Conservation (phyloP, 2,888 invertebrate species). For the Heteromurus nitidus region DNA sequence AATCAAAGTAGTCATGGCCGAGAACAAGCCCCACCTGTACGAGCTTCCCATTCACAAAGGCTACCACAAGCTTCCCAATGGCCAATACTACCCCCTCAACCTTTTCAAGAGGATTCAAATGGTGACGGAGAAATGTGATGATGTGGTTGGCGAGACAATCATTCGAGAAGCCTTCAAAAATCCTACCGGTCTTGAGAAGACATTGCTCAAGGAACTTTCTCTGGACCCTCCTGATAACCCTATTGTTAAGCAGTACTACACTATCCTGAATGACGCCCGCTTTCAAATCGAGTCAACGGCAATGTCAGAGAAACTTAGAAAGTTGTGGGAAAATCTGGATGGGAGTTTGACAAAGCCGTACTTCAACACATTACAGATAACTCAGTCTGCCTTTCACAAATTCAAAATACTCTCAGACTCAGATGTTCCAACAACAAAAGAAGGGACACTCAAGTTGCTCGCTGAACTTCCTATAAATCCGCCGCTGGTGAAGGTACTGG, state of each 20-base stretch:
- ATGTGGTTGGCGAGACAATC: not conserved
- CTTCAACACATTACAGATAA: slow-evolving; percentile 6
- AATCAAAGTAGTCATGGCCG: not conserved
- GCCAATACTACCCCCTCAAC: not conserved
- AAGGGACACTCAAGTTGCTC: not conserved
- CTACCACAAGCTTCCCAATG: not conserved
- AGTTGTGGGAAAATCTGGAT: not conserved
- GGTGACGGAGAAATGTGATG: slow-evolving; percentile 1
- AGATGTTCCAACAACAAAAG: not conserved
- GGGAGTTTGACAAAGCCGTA: not conserved
- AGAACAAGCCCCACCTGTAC: not conserved
- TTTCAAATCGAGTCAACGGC: not conserved
- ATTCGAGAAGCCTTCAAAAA: slow-evolving; percentile 9
- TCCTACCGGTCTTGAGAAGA: not conserved
- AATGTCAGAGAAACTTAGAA: not conserved
- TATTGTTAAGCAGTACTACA: not conserved
- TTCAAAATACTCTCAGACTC: not conserved
- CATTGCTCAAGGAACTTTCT: not conserved
- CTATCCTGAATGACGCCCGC: not conserved
- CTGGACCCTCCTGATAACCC: slow-evolving; percentile 3
- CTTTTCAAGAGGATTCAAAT: not conserved
- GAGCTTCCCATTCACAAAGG: not conserved
- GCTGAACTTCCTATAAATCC: slow-evolving; percentile 13
- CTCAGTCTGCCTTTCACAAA: not conserved
- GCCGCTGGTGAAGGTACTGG: not conserved